A percentile compares a stretch with the other conserved stretches of the same genome.
Evolutionary conservation across 2,888 invertebrate genomes (phyloP).

Genomic region (Asteroscopus sphinx): DNA sequence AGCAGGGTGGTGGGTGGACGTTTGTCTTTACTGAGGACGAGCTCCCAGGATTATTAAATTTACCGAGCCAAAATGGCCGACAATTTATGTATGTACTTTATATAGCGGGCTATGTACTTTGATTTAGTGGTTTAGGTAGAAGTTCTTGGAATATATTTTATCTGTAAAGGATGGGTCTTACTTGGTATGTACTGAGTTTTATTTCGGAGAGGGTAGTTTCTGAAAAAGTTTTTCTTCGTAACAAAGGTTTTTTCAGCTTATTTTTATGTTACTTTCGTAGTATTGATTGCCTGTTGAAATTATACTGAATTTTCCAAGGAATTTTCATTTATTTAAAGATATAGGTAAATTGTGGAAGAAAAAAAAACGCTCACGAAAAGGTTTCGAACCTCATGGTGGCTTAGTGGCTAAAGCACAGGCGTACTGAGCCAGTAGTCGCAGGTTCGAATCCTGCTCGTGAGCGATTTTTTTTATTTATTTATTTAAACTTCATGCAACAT

Average conservation of each 20-base stretch:
- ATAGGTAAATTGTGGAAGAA: too few relatives aligned
- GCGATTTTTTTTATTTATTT: too few relatives aligned
- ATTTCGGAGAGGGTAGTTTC: conserved; percentile 29
- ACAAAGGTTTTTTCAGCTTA: neutral
- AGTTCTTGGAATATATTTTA: conserved; percentile 52
- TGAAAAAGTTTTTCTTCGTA: conserved; percentile 17
- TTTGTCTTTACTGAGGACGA: conserved; percentile 74
- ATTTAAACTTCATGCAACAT: too few relatives aligned
- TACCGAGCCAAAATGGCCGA: conserved; percentile 74
- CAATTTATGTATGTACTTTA: conserved; percentile 60
- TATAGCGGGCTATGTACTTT: conserved; percentile 58
- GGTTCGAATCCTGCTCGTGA: too few relatives aligned
- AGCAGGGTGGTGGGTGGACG: conserved; percentile 77
- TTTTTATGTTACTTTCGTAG: conserved; percentile 9
- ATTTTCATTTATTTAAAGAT: too few relatives aligned
- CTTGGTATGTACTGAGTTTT: conserved; percentile 38
- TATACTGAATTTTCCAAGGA: too few relatives aligned
- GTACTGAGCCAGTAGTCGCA: too few relatives aligned
- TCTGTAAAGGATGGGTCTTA: conserved; percentile 49
- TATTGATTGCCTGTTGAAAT: neutral
- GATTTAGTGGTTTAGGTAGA: conserved; percentile 58
- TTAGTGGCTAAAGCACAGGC: too few relatives aligned
- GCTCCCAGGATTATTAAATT: conserved; percentile 82
- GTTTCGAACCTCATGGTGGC: too few relatives aligned
- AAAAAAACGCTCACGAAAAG: too few relatives aligned